Base-by-base conservation (phyloP, 2,888 invertebrate species). In the Mimachlamys varia region DNA sequence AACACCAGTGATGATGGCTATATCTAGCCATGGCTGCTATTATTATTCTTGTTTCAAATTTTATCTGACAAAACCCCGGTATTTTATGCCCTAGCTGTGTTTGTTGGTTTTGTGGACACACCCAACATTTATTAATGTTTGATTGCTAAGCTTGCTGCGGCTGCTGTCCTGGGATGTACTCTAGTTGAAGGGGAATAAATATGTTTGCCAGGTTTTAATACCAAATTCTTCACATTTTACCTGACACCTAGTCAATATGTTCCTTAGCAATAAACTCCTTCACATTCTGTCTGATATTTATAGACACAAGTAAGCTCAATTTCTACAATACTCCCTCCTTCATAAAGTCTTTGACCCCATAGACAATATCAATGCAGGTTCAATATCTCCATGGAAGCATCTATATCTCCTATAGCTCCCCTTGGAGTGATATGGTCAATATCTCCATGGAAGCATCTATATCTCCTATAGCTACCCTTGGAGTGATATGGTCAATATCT, bases 1-100 rank as follows among this genome's bases (percentile, higher is more conserved):
- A 76, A 76, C 76, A 76, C 76, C 27, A 76, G 76, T 76, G 76
- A 76, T 27, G 76, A 76, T 76, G 76, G 76, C 76, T 76, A 76
- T 76, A 76, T 76, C 76, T 76, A 76, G 22, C 76, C 76, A 76
- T 1, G 76, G 27, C 33, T 76, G 76, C 76, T 76, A 27, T 27
- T 76, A 76, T 76, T 76, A 76, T 76, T 76, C 27, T 76, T 33
- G 1, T 33, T 76, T 7, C 10, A 10, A 33, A 76, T 13, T 76
- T 76, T 76, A 76, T 76, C 76, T 33, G 22, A 76, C 33, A 76
- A 76, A 12, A 76, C 22, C n/a, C n/a, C 15, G 33, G 76, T 76
- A 33, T 76, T 76, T 76, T 76, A 27, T 12, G n/a, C n/a, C 62
- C 62, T 5, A 76, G n/a, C n/a, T n/a, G 27, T 76, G 62, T 17